These are phyloP conservation scores for Macrobrachium rosenbergii DNA, from an alignment of 1,140 invertebrate species.

Conservation along the genomic window DNA sequence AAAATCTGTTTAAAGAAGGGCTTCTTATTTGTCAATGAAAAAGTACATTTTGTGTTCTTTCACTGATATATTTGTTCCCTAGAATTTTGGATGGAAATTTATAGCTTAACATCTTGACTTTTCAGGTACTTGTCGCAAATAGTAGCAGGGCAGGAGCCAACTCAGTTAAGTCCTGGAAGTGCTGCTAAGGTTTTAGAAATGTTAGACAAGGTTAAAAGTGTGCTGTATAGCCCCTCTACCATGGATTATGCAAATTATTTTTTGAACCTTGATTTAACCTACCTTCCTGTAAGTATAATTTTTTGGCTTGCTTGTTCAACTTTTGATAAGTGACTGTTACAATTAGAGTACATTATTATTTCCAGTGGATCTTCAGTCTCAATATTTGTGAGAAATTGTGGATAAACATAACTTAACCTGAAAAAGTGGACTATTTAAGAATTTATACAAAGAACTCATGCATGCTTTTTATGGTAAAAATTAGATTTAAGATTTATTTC, in stretches of 20 bases:
- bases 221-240: neutral
- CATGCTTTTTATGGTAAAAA: no score
- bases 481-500: no score
- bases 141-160: conserved; percentile 39
- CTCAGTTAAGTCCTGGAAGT: conserved; percentile 41
- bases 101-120: neutral
- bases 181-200: conserved; percentile 41
- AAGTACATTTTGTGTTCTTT: neutral
- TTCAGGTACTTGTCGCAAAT: conserved; percentile 46
- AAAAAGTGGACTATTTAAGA: no score
- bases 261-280: neutral
- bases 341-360: no score
- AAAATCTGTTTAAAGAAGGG: no score
- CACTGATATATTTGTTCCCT: neutral
- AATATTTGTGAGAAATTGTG: no score
- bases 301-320: no score
- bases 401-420: no score
- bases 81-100: neutral
- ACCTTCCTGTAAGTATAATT: neutral
- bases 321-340: no score
- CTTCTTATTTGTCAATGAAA: no score
- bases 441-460: no score
- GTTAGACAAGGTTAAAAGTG: conserved; percentile 20
- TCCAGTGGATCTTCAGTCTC: no score
- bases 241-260: neutral